phyloP scores from a whole-genome alignment of 2,113 vertebrate species.

The Ameiurus melas region DNA sequence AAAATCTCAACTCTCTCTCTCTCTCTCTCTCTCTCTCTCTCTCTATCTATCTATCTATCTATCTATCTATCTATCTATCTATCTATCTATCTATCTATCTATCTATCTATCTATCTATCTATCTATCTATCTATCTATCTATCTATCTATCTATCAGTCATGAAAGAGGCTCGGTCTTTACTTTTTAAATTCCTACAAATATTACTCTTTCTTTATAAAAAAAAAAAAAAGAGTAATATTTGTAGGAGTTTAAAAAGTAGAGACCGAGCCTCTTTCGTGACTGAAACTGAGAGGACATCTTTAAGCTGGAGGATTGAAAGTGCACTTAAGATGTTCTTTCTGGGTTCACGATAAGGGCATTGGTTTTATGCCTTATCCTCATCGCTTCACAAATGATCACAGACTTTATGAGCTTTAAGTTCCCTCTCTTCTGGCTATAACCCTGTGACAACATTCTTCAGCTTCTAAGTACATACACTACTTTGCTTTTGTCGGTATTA shows the following conservation, averaged over 20 bases:
- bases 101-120: too few relatives aligned
- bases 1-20: too few relatives aligned
- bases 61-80: too few relatives aligned
- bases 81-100: too few relatives aligned
- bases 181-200: too few relatives aligned
- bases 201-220: too few relatives aligned
- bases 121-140: too few relatives aligned
- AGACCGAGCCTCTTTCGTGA: neutral
- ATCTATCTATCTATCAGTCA: too few relatives aligned
- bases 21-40: too few relatives aligned
- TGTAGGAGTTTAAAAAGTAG: neutral
- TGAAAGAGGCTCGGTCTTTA: too few relatives aligned
- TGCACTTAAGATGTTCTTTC: conserved; percentile 10
- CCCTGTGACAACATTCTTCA: conserved; percentile 17
- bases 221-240: too few relatives aligned
- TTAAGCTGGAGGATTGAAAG: neutral
- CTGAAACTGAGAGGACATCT: neutral
- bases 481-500: neutral
- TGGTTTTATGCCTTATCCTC: conserved; percentile 19
- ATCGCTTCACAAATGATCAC: neutral
- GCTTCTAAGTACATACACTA: neutral
- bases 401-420: conserved; percentile 11
- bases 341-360: neutral
- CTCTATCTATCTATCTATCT: too few relatives aligned
- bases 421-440: conserved; percentile 3